Conservation (phyloP, 2,797 vertebrate species). For the Sus cebifrons region DNA sequence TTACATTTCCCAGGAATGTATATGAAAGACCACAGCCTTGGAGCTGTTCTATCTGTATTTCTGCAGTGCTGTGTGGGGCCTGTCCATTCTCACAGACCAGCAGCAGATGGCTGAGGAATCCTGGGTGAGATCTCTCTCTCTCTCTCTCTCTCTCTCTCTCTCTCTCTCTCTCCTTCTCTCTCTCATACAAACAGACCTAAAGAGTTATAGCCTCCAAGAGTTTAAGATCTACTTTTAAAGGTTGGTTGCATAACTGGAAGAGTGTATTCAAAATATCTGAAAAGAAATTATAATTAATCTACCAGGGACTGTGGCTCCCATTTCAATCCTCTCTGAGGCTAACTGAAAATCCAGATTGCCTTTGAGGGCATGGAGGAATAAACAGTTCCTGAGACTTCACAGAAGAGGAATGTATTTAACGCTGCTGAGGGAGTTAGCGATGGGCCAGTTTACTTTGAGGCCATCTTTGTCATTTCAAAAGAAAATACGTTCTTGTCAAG, state of each 20-base stretch:
- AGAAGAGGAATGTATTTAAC: constrained; percentile 85
- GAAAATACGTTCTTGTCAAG: constrained; percentile 82
- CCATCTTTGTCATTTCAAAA: constrained; percentile 76
- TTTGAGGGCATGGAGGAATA: constrained; percentile 87
- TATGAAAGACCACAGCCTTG: constrained; percentile 61
- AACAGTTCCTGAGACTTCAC: constrained; percentile 87
- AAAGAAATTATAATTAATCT: constrained; percentile 86
- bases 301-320: constrained; percentile 79
- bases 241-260: constrained; percentile 75
- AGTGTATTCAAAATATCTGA: constrained; percentile 78
- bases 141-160: neutral
- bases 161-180: neutral
- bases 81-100: neutral
- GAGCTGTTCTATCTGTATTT: constrained; percentile 47
- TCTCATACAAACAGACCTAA: neutral
- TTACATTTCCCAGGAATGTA: constrained; percentile 70
- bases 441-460: constrained; percentile 81
- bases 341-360: constrained; percentile 89
- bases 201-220: constrained; percentile 12
- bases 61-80: constrained; percentile 30
- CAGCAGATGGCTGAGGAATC: neutral
- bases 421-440: constrained; percentile 81
- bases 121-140: neutral
- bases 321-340: constrained; percentile 86
- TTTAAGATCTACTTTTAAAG: constrained; percentile 70